Percentiles rank a stretch among this genome's conserved stretches.
phyloP scores from a whole-genome alignment of 2,888 invertebrate species.

The Camptogramma bilineatum region DNA sequence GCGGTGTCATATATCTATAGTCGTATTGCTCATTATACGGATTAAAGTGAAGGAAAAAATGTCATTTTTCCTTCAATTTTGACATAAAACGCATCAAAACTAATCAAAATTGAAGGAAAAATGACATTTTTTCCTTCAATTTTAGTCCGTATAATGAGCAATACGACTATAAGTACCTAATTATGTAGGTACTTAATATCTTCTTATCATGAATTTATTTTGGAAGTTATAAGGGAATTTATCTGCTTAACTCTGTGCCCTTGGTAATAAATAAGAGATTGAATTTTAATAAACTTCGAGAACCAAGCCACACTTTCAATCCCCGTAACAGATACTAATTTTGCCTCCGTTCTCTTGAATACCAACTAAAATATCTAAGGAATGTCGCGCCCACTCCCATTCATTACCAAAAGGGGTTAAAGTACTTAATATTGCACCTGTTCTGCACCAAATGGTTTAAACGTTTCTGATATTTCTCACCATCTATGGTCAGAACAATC shows the following conservation, averaged over 20 bases:
- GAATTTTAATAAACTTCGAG: slow-evolving; percentile 15
- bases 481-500: slow-evolving; percentile 31
- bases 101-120: too few species aligned
- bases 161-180: too few species aligned
- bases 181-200: too few species aligned
- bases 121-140: too few species aligned
- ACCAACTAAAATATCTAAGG: slow-evolving; percentile 43
- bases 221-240: too few species aligned
- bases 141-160: too few species aligned
- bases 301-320: slow-evolving; percentile 25
- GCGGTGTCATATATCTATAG: too few species aligned
- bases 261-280: slow-evolving; percentile 2
- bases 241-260: neutral
- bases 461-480: slow-evolving; percentile 22
- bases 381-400: slow-evolving; percentile 45
- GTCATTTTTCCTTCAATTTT: too few species aligned
- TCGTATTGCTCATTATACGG: too few species aligned
- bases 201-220: too few species aligned
- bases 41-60: too few species aligned
- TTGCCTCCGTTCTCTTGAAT: slow-evolving; percentile 45
- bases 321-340: slow-evolving; percentile 37
- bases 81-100: too few species aligned
- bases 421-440: slow-evolving; percentile 39
- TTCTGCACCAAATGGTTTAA: slow-evolving; percentile 30
- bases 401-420: slow-evolving; percentile 42